These are phyloP conservation scores for Bolinopsis microptera DNA, from an alignment of 37 sponge, comb jelly and placozoan species.

Conservation along the genomic window DNA sequence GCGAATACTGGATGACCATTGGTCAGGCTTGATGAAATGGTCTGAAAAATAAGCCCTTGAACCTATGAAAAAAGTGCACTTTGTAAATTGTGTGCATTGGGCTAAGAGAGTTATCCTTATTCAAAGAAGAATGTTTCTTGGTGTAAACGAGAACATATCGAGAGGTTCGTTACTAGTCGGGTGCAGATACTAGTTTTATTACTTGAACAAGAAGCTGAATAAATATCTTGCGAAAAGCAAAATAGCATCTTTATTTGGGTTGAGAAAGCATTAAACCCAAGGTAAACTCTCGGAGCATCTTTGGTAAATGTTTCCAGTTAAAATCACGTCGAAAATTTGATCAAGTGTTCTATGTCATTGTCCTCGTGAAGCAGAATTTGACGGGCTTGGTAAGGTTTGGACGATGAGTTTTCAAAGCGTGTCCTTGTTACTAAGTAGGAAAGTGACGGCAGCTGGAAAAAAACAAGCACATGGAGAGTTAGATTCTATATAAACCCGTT, in stretches of 20 bases:
- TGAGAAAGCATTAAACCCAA: neutral
- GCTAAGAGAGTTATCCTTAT: neutral
- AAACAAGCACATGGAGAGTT: neutral
- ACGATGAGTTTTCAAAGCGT: neutral
- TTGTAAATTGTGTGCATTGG: neutral
- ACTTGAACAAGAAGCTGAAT: neutral
- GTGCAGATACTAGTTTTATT: neutral
- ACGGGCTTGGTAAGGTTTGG: neutral
- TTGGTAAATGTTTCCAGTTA: neutral
- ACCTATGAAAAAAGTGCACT: neutral
- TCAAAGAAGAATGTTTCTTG: too few species aligned
- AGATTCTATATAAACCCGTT: neutral
- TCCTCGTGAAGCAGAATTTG: neutral
- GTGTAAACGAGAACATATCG: neutral
- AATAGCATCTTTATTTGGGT: neutral
- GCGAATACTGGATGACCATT: neutral
- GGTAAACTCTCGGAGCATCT: neutral
- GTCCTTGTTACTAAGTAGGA: neutral
- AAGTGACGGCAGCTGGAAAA: neutral
- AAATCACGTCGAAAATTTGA: neutral
- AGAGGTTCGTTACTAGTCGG: neutral
- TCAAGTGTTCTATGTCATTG: neutral
- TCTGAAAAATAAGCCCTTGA: neutral
- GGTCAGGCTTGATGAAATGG: neutral
- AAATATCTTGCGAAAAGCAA: neutral